phyloP scores from a whole-genome alignment of 2,888 invertebrate species.

The Tethea ocularis region DNA sequence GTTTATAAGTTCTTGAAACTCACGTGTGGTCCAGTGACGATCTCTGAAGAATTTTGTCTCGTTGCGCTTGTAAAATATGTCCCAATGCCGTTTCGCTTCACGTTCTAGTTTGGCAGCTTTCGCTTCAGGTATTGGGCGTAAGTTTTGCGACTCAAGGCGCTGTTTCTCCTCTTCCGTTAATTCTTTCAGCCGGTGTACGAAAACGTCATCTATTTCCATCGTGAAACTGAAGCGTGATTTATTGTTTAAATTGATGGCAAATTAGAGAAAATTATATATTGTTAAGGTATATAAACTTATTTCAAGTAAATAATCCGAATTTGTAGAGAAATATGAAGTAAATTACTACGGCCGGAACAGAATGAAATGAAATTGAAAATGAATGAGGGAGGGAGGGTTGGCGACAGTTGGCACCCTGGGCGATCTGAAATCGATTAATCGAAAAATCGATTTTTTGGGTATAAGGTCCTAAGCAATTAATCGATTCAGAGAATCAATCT shows the following conservation, averaged over 20 bases:
- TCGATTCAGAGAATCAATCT: too few relatives aligned
- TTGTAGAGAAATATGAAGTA: too few relatives aligned
- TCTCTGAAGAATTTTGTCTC: constrained; percentile 97
- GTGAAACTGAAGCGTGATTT: constrained; percentile 4
- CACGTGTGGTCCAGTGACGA: constrained; percentile 97
- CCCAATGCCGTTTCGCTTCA: constrained; percentile 96
- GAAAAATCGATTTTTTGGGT: too few relatives aligned
- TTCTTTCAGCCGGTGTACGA: constrained; percentile 73
- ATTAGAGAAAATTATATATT: neutral
- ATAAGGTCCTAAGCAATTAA: too few relatives aligned
- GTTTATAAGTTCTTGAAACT: constrained; percentile 92
- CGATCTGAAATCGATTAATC: too few relatives aligned
- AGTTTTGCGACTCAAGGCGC: constrained; percentile 87
- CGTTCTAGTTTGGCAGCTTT: constrained; percentile 91
- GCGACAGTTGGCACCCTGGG: too few relatives aligned
- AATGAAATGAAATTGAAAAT: too few relatives aligned
- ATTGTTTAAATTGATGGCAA: neutral
- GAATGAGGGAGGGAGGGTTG: too few relatives aligned
- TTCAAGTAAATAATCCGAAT: neutral
- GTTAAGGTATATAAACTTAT: neutral
- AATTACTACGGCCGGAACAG: too few relatives aligned
- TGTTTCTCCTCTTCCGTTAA: constrained; percentile 85
- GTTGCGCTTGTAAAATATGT: constrained; percentile 97
- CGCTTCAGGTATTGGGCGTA: constrained; percentile 82
- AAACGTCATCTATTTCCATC: constrained; percentile 74